phyloP scores from a whole-genome alignment of 2,888 invertebrate species.

The Hirtodrosophila alboralis region DNA sequence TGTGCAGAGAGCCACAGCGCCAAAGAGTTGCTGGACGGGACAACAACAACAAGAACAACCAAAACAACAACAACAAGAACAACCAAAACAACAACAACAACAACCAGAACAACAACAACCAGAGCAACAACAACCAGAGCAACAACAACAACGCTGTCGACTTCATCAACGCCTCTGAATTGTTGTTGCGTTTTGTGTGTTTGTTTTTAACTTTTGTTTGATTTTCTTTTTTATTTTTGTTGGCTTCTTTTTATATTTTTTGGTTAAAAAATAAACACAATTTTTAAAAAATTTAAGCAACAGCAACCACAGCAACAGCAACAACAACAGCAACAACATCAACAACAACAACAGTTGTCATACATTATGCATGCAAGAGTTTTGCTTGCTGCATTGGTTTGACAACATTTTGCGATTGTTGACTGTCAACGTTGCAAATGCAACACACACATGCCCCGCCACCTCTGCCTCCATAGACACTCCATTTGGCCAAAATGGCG shows the following conservation, averaged over 20 bases:
- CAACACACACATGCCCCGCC: conserved; percentile 44
- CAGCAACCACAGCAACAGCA: conserved; percentile 24
- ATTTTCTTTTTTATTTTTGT: conserved; percentile 19
- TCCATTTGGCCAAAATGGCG: conserved; percentile 57
- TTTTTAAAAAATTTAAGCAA: conserved; percentile 40
- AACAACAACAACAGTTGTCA: conserved; percentile 33
- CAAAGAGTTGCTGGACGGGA: conserved; percentile 7
- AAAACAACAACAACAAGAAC: too few species aligned
- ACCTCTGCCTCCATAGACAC: conserved; percentile 7
- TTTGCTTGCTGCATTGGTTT: conserved; percentile 28
- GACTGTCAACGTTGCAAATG: conserved; percentile 41
- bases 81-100: conserved; percentile 10
- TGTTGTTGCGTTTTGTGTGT: conserved; percentile 46
- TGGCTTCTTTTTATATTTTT: conserved; percentile 15
- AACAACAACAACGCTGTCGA: conserved; percentile 47
- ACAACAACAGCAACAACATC: conserved; percentile 5
- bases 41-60: too few species aligned
- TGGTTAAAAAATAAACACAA: conserved; percentile 42
- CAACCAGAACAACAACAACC: conserved; percentile 11
- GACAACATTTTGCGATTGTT: conserved; percentile 35
- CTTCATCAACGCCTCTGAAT: conserved; percentile 65
- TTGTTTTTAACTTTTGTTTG: conserved; percentile 64
- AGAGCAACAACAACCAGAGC: conserved; percentile 11
- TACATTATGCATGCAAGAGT: conserved; percentile 66
- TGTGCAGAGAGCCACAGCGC: conserved; percentile 39